These are phyloP conservation scores for Pyrocephalus nanus DNA, from an alignment of 2,797 vertebrate genomes.

Conservation along the genomic window DNA sequence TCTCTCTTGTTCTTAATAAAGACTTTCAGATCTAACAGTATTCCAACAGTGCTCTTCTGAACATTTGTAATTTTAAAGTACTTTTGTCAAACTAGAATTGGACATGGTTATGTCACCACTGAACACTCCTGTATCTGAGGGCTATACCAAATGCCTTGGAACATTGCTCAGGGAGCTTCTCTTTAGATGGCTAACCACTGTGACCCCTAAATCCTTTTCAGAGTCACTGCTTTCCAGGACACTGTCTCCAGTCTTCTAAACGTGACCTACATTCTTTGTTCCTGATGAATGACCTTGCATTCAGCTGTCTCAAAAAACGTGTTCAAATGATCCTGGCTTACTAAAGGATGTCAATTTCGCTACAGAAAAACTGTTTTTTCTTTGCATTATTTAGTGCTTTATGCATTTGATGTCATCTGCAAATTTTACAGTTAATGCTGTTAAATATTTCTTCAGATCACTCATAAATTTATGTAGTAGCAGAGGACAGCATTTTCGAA, in stretches of 20 bases:
- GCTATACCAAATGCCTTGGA: background rate
- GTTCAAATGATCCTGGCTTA: conserved; percentile 21
- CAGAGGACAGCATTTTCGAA: background rate
- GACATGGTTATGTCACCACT: background rate
- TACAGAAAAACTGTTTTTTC: background rate
- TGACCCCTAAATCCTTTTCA: conserved; percentile 57
- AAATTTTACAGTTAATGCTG: background rate
- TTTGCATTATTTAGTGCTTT: conserved; percentile 55
- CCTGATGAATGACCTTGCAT: conserved; percentile 59
- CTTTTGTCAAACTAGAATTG: background rate
- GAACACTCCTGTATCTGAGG: background rate
- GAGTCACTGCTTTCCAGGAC: conserved; percentile 59
- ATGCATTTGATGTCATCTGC: conserved; percentile 23
- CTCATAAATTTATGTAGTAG: conserved; percentile 43
- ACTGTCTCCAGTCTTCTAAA: conserved; percentile 48
- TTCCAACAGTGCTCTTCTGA: background rate
- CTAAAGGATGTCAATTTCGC: conserved; percentile 43
- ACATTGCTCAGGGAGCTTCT: background rate
- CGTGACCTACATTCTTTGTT: conserved; percentile 67
- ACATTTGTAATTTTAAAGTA: background rate
- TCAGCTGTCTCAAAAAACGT: conserved; percentile 38
- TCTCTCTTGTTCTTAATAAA: background rate
- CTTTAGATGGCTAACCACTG: conserved; percentile 28
- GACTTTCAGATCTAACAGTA: background rate
- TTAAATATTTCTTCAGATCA: conserved; percentile 2